A percentile compares a stretch with the other conserved stretches of the same genome.
Evolutionary conservation across 2,113 vertebrate species (phyloP).

Genomic region (Strigops habroptila): DNA sequence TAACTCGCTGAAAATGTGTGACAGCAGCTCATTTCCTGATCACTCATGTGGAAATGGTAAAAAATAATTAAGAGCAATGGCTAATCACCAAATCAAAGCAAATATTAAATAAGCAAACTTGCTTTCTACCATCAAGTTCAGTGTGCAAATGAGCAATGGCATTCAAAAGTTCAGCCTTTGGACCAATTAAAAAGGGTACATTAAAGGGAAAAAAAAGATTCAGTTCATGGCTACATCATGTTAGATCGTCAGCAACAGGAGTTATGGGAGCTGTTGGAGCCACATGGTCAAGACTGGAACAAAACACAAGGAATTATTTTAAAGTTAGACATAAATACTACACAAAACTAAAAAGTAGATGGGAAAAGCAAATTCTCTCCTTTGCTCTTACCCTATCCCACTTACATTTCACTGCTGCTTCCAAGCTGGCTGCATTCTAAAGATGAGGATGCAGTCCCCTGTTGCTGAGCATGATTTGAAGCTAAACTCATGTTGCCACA

Average conservation of each 20-base stretch:
- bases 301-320: constrained; percentile 19
- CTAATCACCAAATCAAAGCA: constrained; percentile 70
- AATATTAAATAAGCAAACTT: constrained; percentile 54
- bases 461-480: not conserved
- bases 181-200: constrained; percentile 59
- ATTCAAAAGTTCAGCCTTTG: constrained; percentile 51
- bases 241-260: constrained; percentile 46
- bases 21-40: constrained; percentile 72
- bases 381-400: not conserved
- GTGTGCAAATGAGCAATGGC: constrained; percentile 49
- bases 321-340: constrained; percentile 21
- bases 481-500: not conserved
- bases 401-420: not conserved
- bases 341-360: not conserved
- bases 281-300: constrained; percentile 20
- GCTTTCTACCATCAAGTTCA: constrained; percentile 52
- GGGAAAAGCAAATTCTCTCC: not conserved
- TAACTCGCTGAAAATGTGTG: constrained; percentile 68
- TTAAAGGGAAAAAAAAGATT: constrained; percentile 22
- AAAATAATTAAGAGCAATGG: constrained; percentile 75
- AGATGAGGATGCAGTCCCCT: not conserved
- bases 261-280: constrained; percentile 12
- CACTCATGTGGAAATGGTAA: constrained; percentile 74
- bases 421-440: not conserved
- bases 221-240: constrained; percentile 35